Base-by-base conservation (phyloP, 1,140 invertebrate species). In the Aradophagus sp. region DNA sequence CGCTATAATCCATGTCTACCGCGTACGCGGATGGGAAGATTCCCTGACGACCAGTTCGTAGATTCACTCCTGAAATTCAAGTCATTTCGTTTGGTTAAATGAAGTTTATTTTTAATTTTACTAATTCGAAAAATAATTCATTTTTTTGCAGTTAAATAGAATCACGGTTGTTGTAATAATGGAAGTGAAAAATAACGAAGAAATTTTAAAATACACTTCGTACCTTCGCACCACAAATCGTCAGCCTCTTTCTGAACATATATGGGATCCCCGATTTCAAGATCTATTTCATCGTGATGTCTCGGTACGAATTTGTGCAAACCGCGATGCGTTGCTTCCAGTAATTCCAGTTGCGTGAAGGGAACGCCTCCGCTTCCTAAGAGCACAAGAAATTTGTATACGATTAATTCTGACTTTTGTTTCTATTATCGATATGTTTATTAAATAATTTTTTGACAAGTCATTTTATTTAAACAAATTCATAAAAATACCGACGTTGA, bases 141-240 rank as follows among this genome's bases (percentile, higher is more conserved):
- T 5, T 23, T 8, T 23, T 23, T 23, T 23, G 20, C n/a, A n/a
- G n/a, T n/a, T n/a, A n/a, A n/a, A n/a, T n/a, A n/a, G n/a, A n/a
- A n/a, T n/a, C n/a, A n/a, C n/a, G n/a, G n/a, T n/a, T n/a, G n/a
- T n/a, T n/a, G n/a, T n/a, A n/a, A n/a, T n/a, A n/a, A 23, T 23
- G 20, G 20, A 23, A 23, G 8, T 23, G 4, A 23, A 39, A 13
- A 39, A 8, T n/a, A n/a, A n/a, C n/a, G n/a, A n/a, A n/a, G n/a
- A n/a, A n/a, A n/a, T n/a, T n/a, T n/a, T n/a, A 36, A 8, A 34
- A 34, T 14, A 34, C 14, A 4, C 14, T 19, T 19, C 35, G 1
- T n/a, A 89, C 92, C 97, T 92, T 98, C 96, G 86, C 96, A 97
- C 97, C 97, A 99, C 35, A 98, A 87, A 84, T 99, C 97, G 72